Percentiles rank a stretch among this genome's conserved stretches.
phyloP scores from a whole-genome alignment of 2,888 invertebrate species.

The Dexiosoma caninum region DNA sequence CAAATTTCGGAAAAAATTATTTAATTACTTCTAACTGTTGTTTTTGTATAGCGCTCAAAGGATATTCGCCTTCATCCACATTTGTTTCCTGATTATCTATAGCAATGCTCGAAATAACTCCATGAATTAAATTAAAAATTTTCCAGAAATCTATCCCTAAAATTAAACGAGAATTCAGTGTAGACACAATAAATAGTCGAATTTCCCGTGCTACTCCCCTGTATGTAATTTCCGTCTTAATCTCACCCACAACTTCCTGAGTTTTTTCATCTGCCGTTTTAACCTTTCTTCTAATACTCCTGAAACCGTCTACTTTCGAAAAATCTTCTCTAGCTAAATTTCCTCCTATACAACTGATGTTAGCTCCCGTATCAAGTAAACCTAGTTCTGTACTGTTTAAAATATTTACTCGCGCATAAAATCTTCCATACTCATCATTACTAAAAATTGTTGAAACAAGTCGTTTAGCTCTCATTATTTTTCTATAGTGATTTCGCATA shows the following conservation, averaged over 20 bases:
- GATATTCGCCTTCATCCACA: background rate
- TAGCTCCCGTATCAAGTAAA: background rate
- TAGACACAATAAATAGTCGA: background rate
- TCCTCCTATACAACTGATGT: background rate
- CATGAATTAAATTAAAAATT: background rate
- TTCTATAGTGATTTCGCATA: conserved; percentile 4
- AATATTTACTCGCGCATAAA: background rate
- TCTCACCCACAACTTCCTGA: background rate
- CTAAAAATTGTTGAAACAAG: no score
- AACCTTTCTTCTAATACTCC: background rate
- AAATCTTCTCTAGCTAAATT: background rate
- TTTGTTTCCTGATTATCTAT: background rate
- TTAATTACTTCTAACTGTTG: background rate
- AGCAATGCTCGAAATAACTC: background rate
- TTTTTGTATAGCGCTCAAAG: background rate
- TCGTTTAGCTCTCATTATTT: background rate
- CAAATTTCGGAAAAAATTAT: background rate
- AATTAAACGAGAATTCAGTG: background rate
- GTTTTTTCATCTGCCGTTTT: background rate
- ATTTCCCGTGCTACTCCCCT: background rate
- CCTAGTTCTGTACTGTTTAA: background rate
- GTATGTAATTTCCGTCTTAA: background rate
- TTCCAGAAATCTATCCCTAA: conserved; percentile 23
- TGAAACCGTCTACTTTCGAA: background rate
- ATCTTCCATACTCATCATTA: no score